phyloP scores from a whole-genome alignment of 2,113 vertebrate species.

The Theropithecus gelada region DNA sequence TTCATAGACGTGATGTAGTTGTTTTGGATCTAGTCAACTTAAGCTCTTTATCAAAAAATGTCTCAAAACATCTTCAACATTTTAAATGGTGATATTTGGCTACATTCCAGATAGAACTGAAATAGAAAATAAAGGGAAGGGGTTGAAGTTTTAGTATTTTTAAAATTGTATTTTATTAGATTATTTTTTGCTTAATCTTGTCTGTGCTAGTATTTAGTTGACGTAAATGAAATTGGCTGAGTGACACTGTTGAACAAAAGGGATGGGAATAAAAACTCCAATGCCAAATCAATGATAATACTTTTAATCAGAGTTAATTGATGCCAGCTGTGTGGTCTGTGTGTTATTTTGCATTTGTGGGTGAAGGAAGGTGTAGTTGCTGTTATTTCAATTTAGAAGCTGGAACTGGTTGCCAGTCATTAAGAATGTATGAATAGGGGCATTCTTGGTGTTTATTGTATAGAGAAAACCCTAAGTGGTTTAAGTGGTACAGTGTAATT shows the following conservation, averaged over 20 bases:
- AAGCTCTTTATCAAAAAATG: conserved; percentile 25
- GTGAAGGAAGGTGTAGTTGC: conserved; percentile 25
- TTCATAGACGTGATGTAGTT: background rate
- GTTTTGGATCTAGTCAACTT: conserved; percentile 23
- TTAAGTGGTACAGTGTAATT: conserved; percentile 56
- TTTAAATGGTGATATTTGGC: conserved; percentile 42
- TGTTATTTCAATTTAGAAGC: conserved; percentile 53
- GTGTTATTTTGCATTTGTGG: conserved; percentile 41
- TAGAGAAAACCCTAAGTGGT: conserved; percentile 14
- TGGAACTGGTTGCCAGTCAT: conserved; percentile 29
- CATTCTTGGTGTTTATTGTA: conserved; percentile 45
- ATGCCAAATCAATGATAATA: conserved; percentile 44
- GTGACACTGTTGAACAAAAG: conserved; percentile 12
- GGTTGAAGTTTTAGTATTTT: background rate
- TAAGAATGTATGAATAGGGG: conserved; percentile 33
- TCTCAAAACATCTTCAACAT: conserved; percentile 47
- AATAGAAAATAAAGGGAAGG: background rate
- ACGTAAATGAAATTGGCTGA: conserved; percentile 54
- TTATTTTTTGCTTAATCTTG: background rate
- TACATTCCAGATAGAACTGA: background rate
- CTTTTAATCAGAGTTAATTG: conserved; percentile 76
- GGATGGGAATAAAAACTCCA: background rate
- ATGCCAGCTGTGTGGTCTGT: conserved; percentile 59
- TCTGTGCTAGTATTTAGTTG: conserved; percentile 43
- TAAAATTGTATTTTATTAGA: conserved; percentile 18